Conservation (phyloP, 2,888 invertebrate genomes). For the Thera obeliscata region DNA sequence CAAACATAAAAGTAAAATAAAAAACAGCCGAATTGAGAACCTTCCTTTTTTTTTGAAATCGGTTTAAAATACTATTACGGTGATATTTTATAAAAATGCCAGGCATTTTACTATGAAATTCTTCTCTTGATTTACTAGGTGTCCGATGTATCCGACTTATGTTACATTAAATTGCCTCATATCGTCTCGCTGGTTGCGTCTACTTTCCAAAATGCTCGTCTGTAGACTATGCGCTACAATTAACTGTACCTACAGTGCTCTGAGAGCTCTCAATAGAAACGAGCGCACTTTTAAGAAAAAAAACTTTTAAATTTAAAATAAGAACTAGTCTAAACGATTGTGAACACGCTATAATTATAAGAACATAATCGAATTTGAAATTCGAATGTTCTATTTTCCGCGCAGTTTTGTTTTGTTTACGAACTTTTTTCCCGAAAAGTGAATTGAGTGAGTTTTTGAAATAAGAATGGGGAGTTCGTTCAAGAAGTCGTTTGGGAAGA, state of each 20-base stretch:
- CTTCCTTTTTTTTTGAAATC: no score
- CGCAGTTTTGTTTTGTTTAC: background rate
- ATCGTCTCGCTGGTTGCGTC: conserved; percentile 69
- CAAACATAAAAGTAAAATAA: no score
- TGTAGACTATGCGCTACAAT: conserved; percentile 58
- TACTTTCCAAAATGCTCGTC: conserved; percentile 80
- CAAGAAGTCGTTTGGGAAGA: conserved; percentile 49
- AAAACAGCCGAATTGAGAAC: no score
- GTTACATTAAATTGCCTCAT: conserved; percentile 55
- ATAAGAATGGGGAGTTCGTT: conserved; percentile 35
- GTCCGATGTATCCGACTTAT: conserved; percentile 9
- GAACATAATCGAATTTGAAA: background rate
- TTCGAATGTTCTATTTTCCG: background rate
- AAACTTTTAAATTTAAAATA: conserved; percentile 1
- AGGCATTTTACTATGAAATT: background rate
- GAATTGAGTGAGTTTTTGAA: conserved; percentile 13
- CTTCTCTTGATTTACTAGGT: background rate
- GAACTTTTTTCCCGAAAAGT: conserved; percentile 7
- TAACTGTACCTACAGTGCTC: conserved; percentile 57
- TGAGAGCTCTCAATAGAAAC: conserved; percentile 38
- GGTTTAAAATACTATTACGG: no score
- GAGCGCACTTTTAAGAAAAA: conserved; percentile 20
- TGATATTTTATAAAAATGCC: no score
- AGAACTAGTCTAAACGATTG: background rate
- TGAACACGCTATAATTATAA: background rate